These are phyloP conservation scores for Leucophora obtusa DNA, from an alignment of 2,888 invertebrate species.

Conservation along the genomic window DNA sequence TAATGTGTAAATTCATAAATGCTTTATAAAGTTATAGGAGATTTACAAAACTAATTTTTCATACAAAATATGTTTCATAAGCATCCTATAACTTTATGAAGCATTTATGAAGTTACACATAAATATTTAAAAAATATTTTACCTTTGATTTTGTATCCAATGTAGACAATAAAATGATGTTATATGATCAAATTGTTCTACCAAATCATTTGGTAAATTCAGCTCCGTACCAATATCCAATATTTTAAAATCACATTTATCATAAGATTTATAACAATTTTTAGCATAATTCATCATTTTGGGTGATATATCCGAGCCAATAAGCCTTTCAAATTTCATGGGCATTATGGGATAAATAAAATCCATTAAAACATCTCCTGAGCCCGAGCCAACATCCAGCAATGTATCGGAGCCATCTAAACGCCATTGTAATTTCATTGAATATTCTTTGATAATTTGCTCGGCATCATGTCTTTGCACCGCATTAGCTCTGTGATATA, in stretches of 20 bases:
- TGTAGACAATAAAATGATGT: constrained; percentile 89
- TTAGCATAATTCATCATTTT: constrained; percentile 85
- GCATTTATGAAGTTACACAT: too few species aligned
- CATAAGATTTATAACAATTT: constrained; percentile 78
- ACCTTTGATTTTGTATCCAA: constrained; percentile 85
- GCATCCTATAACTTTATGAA: too few species aligned
- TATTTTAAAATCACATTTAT: constrained; percentile 76
- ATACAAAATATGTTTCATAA: too few species aligned
- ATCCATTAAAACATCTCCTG: constrained; percentile 84
- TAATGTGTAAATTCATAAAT: too few species aligned
- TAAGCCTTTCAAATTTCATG: constrained; percentile 79
- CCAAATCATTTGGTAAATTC: constrained; percentile 78
- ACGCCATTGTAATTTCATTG: constrained; percentile 82
- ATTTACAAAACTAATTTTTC: too few species aligned
- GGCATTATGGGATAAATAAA: constrained; percentile 83
- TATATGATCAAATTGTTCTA: constrained; percentile 82
- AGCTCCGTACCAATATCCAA: constrained; percentile 80
- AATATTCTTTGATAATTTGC: constrained; percentile 82
- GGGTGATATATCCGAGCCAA: constrained; percentile 85
- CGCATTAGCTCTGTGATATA: constrained; percentile 85
- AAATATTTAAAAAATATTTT: constrained; percentile 1
- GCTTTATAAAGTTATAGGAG: too few species aligned
- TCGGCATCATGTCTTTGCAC: constrained; percentile 84
- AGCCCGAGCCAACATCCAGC: constrained; percentile 87
- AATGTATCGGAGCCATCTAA: constrained; percentile 79